These are phyloP conservation scores for Lysandra bellargus DNA, from an alignment of 2,888 invertebrate species.

Conservation along the genomic window DNA sequence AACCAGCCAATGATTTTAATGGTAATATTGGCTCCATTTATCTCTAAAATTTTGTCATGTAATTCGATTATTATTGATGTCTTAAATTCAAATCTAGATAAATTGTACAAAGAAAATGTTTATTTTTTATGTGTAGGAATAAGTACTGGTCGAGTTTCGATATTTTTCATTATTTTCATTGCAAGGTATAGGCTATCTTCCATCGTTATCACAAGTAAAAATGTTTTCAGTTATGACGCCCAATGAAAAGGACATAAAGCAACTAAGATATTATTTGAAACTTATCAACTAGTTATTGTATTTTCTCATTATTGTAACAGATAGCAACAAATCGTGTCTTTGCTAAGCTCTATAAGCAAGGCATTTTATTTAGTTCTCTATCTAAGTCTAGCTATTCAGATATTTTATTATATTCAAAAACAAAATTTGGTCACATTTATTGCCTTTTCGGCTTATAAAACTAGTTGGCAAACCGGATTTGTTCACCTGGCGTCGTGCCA, in stretches of 20 bases:
- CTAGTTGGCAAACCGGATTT: slow-evolving; percentile 24
- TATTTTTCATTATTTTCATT: not conserved
- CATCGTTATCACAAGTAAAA: not conserved
- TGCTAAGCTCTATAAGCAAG: not conserved
- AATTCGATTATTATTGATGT: not conserved
- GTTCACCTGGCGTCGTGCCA: slow-evolving; percentile 24
- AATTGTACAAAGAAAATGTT: no score
- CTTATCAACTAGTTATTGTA: not conserved
- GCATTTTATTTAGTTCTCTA: not conserved
- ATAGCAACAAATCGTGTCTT: not conserved
- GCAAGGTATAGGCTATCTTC: no score
- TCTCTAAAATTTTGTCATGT: not conserved
- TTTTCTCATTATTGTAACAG: not conserved
- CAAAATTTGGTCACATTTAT: slow-evolving; percentile 15
- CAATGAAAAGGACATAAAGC: not conserved
- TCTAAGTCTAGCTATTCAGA: not conserved
- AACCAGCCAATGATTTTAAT: no score
- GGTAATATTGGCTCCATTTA: no score
- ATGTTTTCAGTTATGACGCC: not conserved
- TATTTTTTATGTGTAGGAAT: not conserved
- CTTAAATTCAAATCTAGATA: not conserved
- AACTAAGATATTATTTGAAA: not conserved
- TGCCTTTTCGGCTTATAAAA: slow-evolving; percentile 7
- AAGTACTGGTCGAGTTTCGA: not conserved
- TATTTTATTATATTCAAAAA: not conserved